A percentile compares a stretch with the other conserved stretches of the same genome.
Evolutionary conservation across 2,888 invertebrate genomes (phyloP).

Genomic region (Cerastis leucographa): DNA sequence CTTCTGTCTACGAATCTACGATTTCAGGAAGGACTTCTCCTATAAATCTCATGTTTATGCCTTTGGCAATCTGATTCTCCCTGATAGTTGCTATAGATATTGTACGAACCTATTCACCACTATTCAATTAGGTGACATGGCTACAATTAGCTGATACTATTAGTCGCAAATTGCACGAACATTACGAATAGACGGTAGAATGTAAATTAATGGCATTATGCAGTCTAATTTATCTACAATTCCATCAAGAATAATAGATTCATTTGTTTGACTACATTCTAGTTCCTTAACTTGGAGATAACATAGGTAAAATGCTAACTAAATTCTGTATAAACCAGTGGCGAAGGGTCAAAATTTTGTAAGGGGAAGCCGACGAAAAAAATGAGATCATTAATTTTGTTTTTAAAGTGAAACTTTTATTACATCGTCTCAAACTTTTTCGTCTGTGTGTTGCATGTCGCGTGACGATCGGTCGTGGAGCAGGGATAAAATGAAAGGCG

Average conservation of each 20-base stretch:
- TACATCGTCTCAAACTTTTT: too few species aligned
- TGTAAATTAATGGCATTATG: constrained; percentile 38
- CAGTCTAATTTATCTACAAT: constrained; percentile 35
- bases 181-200: constrained; percentile 22
- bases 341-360: too few species aligned
- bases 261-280: constrained; percentile 18
- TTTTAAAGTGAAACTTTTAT: too few species aligned
- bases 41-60: too few species aligned
- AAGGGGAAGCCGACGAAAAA: too few species aligned
- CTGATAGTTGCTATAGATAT: not conserved
- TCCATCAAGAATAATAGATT: constrained; percentile 28
- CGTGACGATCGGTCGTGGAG: too few species aligned
- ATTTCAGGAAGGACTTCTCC: too few species aligned
- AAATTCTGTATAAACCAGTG: too few species aligned
- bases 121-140: constrained; percentile 5
- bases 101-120: not conserved
- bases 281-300: constrained; percentile 11
- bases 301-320: constrained; percentile 18
- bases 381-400: too few species aligned
- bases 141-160: constrained; percentile 8
- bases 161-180: constrained; percentile 9
- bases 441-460: too few species aligned
- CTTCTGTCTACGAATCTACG: too few species aligned
- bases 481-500: too few species aligned
- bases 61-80: not conserved